Base-by-base conservation (phyloP, 2,888 invertebrate species). In the Dicyrtoma fusca region DNA sequence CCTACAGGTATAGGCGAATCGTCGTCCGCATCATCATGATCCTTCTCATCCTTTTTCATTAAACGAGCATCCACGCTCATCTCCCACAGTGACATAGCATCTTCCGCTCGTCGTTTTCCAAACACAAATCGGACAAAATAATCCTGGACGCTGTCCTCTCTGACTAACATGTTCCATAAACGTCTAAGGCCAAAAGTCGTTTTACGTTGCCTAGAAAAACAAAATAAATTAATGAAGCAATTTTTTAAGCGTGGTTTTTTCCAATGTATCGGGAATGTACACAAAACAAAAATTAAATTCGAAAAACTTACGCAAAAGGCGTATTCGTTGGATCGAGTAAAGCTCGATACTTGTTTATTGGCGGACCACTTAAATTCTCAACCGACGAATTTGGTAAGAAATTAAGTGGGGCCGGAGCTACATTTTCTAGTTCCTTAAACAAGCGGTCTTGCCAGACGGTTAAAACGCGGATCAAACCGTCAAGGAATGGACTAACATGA, bases 41-140 rank as follows among this genome's bases (percentile, higher is more conserved):
- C 72, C 1, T 63, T 57, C 1, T 69, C 75, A 23, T 75, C 75
- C 21, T 72, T 75, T 44, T 73, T 76, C 34, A 55, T 21, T 2
- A 53, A 47, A 10, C 75, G 34, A n/a, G 70, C 71, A 19, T 78
- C 81, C 19, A 79, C 75, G 45, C 76, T 71, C 26, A 75, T 69
- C 47, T 81, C 77, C 65, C 87, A 84, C 26, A 88, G 86, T 42
- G 86, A 85, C 59, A 87, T 81, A 5, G 79, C 76, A 57, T 79
- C 79, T 13, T 78, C 80, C 1, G 86, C 86, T 63, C 90, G 87
- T 21, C 90, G 88, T 79, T 92, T 92, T 1, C 93, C 92, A 84
- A 97, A 99, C 74, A 99, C 93, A 75, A 95, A 94, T 72, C 95
- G 89, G 82, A 99, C 94, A 85, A 99, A 99, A 72, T 95, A 88